Percentiles rank a stretch among this genome's conserved stretches.
Conservation (phyloP, 2,888 invertebrate genomes). For the Clostera curtula region DNA sequence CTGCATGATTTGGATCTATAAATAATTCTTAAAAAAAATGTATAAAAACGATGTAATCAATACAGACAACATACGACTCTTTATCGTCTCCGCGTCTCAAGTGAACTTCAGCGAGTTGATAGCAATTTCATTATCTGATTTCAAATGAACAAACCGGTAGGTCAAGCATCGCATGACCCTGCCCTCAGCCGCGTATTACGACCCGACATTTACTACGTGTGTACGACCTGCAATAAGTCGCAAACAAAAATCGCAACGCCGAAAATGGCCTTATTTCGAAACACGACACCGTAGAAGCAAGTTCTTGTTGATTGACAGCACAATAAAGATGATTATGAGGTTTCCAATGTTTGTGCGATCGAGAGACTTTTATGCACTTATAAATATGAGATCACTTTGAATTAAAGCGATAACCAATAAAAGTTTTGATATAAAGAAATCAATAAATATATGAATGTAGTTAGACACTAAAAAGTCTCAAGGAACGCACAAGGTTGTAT, state of each 20-base stretch:
- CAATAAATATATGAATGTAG: too few species aligned
- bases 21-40: too few species aligned
- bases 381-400: slow-evolving; percentile 7
- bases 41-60: too few species aligned
- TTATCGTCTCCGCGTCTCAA: too few species aligned
- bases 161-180: slow-evolving; percentile 63
- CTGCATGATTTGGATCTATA: too few species aligned
- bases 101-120: too few species aligned
- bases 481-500: too few species aligned
- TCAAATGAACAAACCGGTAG: slow-evolving; percentile 62
- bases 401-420: neutral
- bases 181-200: slow-evolving; percentile 38
- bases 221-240: slow-evolving; percentile 64
- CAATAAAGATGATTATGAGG: slow-evolving; percentile 11
- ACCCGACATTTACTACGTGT: slow-evolving; percentile 49
- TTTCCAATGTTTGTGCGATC: slow-evolving; percentile 1
- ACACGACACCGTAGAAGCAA: slow-evolving; percentile 7
- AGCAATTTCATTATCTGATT: slow-evolving; percentile 18
- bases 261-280: slow-evolving; percentile 22
- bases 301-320: slow-evolving; percentile 8
- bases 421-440: neutral
- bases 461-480: too few species aligned
- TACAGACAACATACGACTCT: too few species aligned
- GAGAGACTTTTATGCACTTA: slow-evolving; percentile 17
- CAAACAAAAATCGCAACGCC: slow-evolving; percentile 42